Evolutionary conservation across 2,888 invertebrate genomes (phyloP), one percentile per base, ranked within the genome.

Genomic region (Macropis europaea): DNA sequence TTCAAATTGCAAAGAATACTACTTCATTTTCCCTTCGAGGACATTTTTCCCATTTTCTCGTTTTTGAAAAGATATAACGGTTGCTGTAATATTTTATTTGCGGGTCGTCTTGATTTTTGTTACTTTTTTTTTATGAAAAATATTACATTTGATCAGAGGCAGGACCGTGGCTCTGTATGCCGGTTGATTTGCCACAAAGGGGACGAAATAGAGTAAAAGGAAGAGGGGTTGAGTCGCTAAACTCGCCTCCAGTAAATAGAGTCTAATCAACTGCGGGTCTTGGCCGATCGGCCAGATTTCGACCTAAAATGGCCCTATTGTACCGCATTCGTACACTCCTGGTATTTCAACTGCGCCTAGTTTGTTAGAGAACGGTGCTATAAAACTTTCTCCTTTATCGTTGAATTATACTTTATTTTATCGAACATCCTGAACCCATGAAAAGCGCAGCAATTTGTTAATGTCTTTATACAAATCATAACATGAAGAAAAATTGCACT

Each of bases 161-260:
- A 30, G 52, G 85, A 85, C 86, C 24, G 88, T 85, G 84, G 83
- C 79, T 82, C 82, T 87, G 86, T 88, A 88, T 89, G 86, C 88
- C 83, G 84, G 84, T 87, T 90, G 89, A 90, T 90, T 89, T 88
- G 89, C 89, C 88, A 81, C 89, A 89, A 89, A 86, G 87, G 87
- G 87, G 84, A 84, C 81, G 86, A 85, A 84, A 86, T 84, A 83
- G 86, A 84, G 77, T 80, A 77, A 79, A 64, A 63, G 66, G 73
- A 70, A 72, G 75, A 66, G 79, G 71, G 77, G 74, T 77, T 73
- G 76, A 69, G 66, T 74, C 78, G 82, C 85, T 88, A 87, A 89
- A 88, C 87, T 87, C 84, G 83, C 82, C 84, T 86, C 85, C 78
- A 82, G 89, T 89, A 90, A 90, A 89, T 89, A 89, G 89, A 88